Conservation (phyloP, 2,797 vertebrate genomes). For the Smutsia temminckii region DNA sequence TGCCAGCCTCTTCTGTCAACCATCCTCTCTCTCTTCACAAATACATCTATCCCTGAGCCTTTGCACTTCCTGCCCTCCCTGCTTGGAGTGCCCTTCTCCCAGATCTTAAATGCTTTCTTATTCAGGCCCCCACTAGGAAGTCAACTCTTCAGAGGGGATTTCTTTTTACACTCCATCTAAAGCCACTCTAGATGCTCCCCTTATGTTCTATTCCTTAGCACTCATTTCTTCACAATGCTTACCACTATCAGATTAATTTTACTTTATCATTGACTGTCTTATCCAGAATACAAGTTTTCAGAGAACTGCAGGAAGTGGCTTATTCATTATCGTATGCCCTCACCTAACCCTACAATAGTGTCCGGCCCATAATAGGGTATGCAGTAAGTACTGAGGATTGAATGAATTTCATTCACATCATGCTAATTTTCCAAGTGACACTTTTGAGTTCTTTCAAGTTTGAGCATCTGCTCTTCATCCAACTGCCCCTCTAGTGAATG, state of each 20-base stretch:
- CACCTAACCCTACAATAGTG: neutral
- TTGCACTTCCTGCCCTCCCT: neutral
- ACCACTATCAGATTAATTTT: neutral
- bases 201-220: neutral
- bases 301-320: neutral
- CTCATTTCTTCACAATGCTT: neutral
- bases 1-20: neutral
- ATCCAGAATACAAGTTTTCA: neutral
- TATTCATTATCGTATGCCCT: neutral
- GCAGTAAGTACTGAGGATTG: neutral
- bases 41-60: neutral
- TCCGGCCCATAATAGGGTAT: neutral
- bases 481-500: neutral
- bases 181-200: neutral
- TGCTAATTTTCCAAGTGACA: neutral
- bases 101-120: neutral
- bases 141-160: neutral
- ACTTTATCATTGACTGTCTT: neutral
- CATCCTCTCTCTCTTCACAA: neutral
- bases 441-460: neutral
- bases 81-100: neutral
- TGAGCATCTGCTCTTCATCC: neutral
- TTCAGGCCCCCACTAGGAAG: neutral
- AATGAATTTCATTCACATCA: neutral
- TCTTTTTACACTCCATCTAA: neutral